These are phyloP conservation scores for Nibea coibor DNA, from an alignment of 2,113 vertebrate genomes.

Conservation along the genomic window DNA sequence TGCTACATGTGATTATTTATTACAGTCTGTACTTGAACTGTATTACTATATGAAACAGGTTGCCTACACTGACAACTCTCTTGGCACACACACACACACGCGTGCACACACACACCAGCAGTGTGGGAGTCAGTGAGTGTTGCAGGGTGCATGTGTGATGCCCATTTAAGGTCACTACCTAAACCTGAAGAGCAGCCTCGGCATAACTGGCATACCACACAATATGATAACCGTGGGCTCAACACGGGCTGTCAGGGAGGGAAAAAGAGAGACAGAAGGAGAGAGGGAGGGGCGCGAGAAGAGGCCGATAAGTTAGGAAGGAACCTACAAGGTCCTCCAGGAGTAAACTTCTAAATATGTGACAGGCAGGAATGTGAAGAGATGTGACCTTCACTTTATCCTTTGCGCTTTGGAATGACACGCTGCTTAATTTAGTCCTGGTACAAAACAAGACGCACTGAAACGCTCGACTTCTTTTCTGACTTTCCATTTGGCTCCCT, in stretches of 20 bases:
- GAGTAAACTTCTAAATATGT: slow-evolving; percentile 31
- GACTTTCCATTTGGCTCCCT: background rate
- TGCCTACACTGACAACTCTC: background rate
- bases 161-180: slow-evolving; percentile 70
- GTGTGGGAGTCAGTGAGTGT: background rate
- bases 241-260: slow-evolving; percentile 4
- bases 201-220: slow-evolving; percentile 71
- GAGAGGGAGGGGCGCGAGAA: background rate
- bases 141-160: slow-evolving; percentile 39
- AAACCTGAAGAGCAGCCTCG: slow-evolving; percentile 48
- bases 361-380: slow-evolving; percentile 49
- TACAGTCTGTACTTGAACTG: background rate
- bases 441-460: background rate
- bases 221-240: slow-evolving; percentile 56
- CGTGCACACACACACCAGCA: background rate
- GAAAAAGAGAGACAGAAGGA: background rate
- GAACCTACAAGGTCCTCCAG: background rate
- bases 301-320: slow-evolving; percentile 25
- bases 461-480: background rate
- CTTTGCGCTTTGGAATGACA: background rate
- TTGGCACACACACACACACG: background rate
- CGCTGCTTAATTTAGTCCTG: background rate
- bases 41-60: background rate
- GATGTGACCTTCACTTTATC: slow-evolving; percentile 37
- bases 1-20: background rate